Conservation (phyloP, 2,888 invertebrate species). For the Candidula unifasciata region DNA sequence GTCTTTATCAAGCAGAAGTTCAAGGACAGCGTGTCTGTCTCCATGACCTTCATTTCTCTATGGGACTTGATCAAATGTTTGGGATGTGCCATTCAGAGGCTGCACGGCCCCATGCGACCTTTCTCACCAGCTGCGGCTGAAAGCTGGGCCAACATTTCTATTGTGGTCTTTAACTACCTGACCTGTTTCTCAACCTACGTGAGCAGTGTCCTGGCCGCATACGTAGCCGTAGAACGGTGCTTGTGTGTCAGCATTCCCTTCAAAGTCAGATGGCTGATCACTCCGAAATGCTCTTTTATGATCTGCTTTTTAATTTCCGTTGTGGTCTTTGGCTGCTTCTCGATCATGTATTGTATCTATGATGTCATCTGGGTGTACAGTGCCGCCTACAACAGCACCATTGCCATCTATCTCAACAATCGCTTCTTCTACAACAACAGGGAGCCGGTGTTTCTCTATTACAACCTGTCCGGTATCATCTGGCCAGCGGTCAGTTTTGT, state of each 20-base stretch:
- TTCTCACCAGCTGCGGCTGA: background rate
- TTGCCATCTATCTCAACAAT: slow-evolving; percentile 22
- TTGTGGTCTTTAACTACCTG: background rate
- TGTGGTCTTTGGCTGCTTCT: slow-evolving; percentile 27
- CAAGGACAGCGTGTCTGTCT: slow-evolving; percentile 15
- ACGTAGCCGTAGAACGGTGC: slow-evolving; percentile 33
- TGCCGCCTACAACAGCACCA: background rate
- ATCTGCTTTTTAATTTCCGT: background rate
- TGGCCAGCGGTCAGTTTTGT: slow-evolving; percentile 17
- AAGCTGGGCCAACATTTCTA: slow-evolving; percentile 18
- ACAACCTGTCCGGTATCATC: slow-evolving; percentile 22
- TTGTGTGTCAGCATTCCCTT: slow-evolving; percentile 41
- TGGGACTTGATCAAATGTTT: slow-evolving; percentile 37
- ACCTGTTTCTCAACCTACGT: slow-evolving; percentile 13
- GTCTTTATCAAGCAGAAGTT: slow-evolving; percentile 14
- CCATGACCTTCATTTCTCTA: slow-evolving; percentile 22
- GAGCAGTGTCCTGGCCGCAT: slow-evolving; percentile 23
- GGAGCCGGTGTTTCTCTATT: slow-evolving; percentile 18
- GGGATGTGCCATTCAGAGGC: background rate
- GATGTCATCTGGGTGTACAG: slow-evolving; percentile 19
- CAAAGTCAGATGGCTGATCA: slow-evolving; percentile 38
- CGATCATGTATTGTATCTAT: slow-evolving; percentile 18
- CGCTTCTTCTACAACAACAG: slow-evolving; percentile 19
- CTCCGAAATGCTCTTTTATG: slow-evolving; percentile 20
- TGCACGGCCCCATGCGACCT: slow-evolving; percentile 18